phyloP scores from a whole-genome alignment of 2,113 vertebrate genomes.

The Microcebus lehilahytsara region DNA sequence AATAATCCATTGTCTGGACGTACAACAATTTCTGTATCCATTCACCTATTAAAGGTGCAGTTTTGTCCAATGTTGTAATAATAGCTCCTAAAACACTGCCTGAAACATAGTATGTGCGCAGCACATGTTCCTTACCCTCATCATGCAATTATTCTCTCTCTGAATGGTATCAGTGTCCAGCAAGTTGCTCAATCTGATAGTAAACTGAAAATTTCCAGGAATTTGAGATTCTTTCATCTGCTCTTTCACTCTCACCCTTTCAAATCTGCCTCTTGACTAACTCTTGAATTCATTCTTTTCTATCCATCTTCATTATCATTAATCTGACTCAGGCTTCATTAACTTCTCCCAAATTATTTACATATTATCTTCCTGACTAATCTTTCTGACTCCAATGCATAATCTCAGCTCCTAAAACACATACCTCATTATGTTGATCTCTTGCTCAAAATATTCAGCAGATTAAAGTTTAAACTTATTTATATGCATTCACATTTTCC shows the following conservation, averaged over 20 bases:
- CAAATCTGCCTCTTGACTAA: background rate
- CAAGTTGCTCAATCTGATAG: background rate
- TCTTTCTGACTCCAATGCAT: background rate
- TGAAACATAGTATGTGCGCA: background rate
- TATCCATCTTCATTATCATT: background rate
- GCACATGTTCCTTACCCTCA: background rate
- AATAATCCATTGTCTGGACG: background rate
- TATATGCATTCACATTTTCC: background rate
- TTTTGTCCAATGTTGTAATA: background rate
- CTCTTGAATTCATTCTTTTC: background rate
- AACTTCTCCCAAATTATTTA: background rate
- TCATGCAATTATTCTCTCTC: background rate
- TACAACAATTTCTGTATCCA: background rate
- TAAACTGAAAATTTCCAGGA: background rate
- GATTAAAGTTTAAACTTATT: slow-evolving; percentile 23
- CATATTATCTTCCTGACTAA: background rate
- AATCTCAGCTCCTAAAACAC: background rate
- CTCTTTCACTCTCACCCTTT: background rate
- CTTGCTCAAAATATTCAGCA: slow-evolving; percentile 16
- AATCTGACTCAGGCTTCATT: background rate
- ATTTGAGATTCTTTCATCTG: background rate
- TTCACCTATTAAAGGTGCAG: background rate
- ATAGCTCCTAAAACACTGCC: background rate
- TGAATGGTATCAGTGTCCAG: background rate
- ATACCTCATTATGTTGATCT: background rate